A percentile compares a stretch with the other conserved stretches of the same genome.
Conservation (phyloP, 2,113 vertebrate genomes). For the Elephas maximus region DNA sequence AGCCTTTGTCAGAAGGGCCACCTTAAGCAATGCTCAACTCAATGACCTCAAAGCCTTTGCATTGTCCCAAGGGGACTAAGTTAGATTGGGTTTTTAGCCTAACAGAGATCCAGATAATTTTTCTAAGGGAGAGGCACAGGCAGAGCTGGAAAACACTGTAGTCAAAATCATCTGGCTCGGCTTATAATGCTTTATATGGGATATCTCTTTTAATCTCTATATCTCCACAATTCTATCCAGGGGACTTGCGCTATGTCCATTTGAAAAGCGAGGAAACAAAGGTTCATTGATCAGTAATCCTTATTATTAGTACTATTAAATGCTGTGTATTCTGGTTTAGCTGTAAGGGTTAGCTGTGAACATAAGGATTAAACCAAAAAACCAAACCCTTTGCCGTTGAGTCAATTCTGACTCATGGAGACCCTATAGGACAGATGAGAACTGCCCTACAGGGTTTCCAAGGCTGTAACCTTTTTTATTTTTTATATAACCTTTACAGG, state of each 20-base stretch:
- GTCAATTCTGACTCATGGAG: too few species aligned
- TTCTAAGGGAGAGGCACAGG: background rate
- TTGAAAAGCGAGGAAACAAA: background rate
- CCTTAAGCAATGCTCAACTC: background rate
- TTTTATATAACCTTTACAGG: too few species aligned
- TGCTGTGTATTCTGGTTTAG: background rate
- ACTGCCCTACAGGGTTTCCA: too few species aligned
- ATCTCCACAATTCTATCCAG: background rate
- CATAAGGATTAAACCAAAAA: background rate
- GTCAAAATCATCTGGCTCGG: background rate
- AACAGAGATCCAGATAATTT: background rate
- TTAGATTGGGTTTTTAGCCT: slow-evolving; percentile 11
- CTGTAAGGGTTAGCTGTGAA: background rate
- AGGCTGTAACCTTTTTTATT: too few species aligned
- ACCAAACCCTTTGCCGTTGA: too few species aligned
- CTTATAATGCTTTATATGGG: background rate
- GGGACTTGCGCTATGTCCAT: background rate
- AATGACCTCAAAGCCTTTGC: background rate
- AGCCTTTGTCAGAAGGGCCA: background rate
- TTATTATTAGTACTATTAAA: background rate
- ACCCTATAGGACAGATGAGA: too few species aligned
- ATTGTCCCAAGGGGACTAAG: background rate
- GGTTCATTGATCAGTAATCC: background rate
- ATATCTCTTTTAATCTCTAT: background rate
- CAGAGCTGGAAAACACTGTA: background rate